Percentiles rank a stretch among this genome's conserved stretches.
Evolutionary conservation across 2,797 vertebrate species (phyloP).

Genomic region (Tenualosa thibaudeaui): DNA sequence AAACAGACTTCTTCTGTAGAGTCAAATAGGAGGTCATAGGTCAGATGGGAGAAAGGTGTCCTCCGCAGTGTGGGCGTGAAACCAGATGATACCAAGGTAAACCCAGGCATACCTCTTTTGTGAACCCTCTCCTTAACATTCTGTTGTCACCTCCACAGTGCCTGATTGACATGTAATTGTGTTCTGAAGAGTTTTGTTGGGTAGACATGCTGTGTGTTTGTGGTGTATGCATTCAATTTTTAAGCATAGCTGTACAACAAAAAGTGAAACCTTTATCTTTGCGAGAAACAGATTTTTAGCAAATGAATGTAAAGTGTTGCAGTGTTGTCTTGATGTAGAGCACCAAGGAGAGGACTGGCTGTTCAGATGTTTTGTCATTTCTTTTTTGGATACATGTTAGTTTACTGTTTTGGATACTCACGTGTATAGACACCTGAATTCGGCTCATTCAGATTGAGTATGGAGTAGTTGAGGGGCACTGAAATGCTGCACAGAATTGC

Average conservation of each 20-base stretch:
- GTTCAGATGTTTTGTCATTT: background rate
- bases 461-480: background rate
- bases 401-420: background rate
- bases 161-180: background rate
- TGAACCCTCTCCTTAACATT: background rate
- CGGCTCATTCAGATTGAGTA: background rate
- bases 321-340: constrained; percentile 16
- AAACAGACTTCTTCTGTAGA: background rate
- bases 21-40: background rate
- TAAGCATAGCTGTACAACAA: background rate
- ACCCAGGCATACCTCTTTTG: constrained; percentile 25
- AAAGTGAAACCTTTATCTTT: constrained; percentile 8
- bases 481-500: background rate
- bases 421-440: background rate
- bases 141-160: constrained; percentile 11
- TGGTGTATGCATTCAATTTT: constrained; percentile 11
- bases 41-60: background rate
- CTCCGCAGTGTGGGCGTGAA: constrained; percentile 47
- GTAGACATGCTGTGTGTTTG: background rate
- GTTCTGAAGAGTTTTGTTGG: background rate
- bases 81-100: constrained; percentile 7
- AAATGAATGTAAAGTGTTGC: constrained; percentile 15
- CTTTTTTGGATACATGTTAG: background rate
- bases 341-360: background rate
- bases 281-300: background rate